These are phyloP conservation scores for Meteorus sp. DNA, from an alignment of 1,140 invertebrate species.

Conservation along the genomic window DNA sequence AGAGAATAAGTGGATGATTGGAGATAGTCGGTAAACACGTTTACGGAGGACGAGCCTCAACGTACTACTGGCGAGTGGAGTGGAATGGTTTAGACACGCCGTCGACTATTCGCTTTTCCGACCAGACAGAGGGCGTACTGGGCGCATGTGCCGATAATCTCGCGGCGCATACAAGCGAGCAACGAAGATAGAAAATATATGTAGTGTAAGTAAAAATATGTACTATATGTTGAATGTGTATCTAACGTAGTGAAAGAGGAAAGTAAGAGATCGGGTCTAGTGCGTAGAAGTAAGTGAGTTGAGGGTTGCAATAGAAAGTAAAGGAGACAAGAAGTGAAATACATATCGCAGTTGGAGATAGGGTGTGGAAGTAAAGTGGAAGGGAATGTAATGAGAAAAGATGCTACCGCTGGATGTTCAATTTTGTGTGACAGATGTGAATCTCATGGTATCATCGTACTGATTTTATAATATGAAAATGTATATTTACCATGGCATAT, in stretches of 20 bases:
- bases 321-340: neutral
- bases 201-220: slow-evolving; percentile 1
- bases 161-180: slow-evolving; percentile 29
- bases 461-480: no score
- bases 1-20: no score
- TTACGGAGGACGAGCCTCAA: slow-evolving; percentile 38
- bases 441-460: neutral
- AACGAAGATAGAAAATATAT: slow-evolving; percentile 1
- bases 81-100: slow-evolving; percentile 54
- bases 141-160: slow-evolving; percentile 56
- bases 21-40: no score
- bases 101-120: slow-evolving; percentile 46
- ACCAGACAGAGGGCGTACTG: slow-evolving; percentile 29
- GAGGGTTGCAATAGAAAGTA: slow-evolving; percentile 12
- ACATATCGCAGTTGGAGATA: no score
- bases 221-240: neutral
- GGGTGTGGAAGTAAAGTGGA: neutral
- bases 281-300: slow-evolving; percentile 12
- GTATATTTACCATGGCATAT: no score
- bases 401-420: neutral
- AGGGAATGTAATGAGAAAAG: neutral
- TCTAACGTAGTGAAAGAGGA: neutral
- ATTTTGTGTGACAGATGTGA: slow-evolving; percentile 17
- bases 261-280: neutral
- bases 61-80: slow-evolving; percentile 44